phyloP scores from a whole-genome alignment of 2,797 vertebrate genomes.

The Picus viridis region DNA sequence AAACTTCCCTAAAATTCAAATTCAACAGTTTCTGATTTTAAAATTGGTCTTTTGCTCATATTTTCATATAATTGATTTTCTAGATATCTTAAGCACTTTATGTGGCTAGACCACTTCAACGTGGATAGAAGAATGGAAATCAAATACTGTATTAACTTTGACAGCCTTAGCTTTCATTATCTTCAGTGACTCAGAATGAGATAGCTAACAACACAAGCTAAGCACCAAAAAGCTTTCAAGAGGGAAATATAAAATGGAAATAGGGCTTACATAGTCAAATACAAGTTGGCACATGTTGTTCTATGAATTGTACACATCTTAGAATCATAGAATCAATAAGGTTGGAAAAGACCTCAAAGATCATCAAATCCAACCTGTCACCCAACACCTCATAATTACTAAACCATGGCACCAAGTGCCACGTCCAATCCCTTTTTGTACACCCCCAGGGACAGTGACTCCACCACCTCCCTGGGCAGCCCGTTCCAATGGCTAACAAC shows the following conservation, averaged over 20 bases:
- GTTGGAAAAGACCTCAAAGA: too few species aligned
- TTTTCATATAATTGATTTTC: background rate
- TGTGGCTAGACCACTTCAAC: background rate
- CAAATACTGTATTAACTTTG: background rate
- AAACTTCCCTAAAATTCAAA: background rate
- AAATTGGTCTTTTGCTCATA: background rate
- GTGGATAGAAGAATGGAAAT: background rate
- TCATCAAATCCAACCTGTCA: too few species aligned
- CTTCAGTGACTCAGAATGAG: background rate
- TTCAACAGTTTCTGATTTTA: background rate
- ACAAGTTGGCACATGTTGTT: fast-evolving
- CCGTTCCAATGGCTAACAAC: too few species aligned
- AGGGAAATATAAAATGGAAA: too few species aligned
- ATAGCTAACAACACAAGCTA: background rate
- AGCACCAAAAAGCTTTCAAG: background rate
- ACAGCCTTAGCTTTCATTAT: background rate
- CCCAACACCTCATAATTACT: too few species aligned
- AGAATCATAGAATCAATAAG: too few species aligned
- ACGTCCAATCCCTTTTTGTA: too few species aligned
- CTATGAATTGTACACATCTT: background rate
- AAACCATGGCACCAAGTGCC: too few species aligned
- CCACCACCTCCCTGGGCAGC: too few species aligned
- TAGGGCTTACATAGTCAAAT: background rate
- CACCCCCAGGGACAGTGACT: too few species aligned
- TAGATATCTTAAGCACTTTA: background rate